Evolutionary conservation across 2,888 invertebrate genomes (phyloP).

Genomic region (Petrolisthes manimaculis): DNA sequence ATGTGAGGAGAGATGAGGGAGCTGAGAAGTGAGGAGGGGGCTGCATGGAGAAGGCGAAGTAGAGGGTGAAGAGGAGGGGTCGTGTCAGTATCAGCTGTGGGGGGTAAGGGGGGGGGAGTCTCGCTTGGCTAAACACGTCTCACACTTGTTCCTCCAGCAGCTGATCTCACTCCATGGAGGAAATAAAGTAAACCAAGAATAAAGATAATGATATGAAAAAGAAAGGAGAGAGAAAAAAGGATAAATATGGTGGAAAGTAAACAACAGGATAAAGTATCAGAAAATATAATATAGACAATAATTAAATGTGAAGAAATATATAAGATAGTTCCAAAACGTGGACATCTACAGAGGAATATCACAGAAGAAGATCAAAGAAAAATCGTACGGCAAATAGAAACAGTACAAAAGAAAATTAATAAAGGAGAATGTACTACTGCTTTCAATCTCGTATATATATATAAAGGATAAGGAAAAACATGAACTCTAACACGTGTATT

Average conservation of each 20-base stretch:
- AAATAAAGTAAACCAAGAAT: not conserved
- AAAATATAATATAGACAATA: no score
- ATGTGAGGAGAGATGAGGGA: not conserved
- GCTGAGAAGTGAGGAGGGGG: not conserved
- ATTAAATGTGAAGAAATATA: no score
- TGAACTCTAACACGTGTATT: no score
- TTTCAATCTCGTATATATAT: no score
- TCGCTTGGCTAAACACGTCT: slow-evolving; percentile 6
- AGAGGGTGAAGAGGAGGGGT: not conserved
- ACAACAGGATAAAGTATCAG: not conserved
- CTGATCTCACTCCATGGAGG: slow-evolving; percentile 16
- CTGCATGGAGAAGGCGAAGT: not conserved
- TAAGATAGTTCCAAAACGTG: no score
- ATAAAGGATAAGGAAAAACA: no score
- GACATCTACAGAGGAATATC: no score
- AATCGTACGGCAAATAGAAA: no score
- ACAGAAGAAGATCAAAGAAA: no score
- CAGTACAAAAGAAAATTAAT: no score
- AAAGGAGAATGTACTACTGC: no score
- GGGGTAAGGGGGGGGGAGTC: not conserved
- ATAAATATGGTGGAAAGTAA: not conserved
- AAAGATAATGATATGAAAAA: not conserved
- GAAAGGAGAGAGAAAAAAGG: not conserved
- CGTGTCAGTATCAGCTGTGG: slow-evolving; percentile 30
- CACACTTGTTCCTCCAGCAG: slow-evolving; percentile 31